Evolutionary conservation across 2,888 invertebrate species (phyloP), one percentile per base, ranked within the genome.

Genomic region (Cremastinae sp.): DNA sequence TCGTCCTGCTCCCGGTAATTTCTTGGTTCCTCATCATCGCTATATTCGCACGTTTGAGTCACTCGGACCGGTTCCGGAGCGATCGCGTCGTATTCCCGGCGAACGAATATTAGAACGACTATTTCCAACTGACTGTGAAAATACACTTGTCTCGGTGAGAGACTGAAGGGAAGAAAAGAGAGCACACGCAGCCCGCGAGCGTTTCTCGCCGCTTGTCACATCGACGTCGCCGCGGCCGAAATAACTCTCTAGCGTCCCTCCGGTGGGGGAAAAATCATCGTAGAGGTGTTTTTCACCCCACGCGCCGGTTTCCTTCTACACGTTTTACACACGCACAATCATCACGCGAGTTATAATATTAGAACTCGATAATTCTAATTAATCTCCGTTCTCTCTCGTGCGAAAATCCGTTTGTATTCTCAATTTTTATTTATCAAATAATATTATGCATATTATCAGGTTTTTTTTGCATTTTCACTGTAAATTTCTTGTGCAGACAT

Each of bases 61-160:
- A 74, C 61, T 45, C 43, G 18, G 36, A 45, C 68, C 72, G 62
- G 62, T 62, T 47, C 59, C 34, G 58, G 47, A 47, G 43, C 34
- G 69, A 34, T 38, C 64, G 64, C 64, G 53, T 76, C 64, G 53
- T 76, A 68, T 69, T 76, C 76, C 64, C 76, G 73, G 76, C 28
- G 69, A 69, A 51, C 74, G 76, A 28, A 86, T 88, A 87, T 88
- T 86, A 84, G 88, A 87, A 84, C 84, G 83, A 85, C 88, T 88
- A 88, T 88, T 88, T 88, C 84, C 84, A 85, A 85, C 87, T 82
- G 83, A 82, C 85, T 84, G 86, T 87, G 87, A 87, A 88, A 88
- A 88, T 88, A 88, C 80, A 84, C 82, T 80, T 74, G 75, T 80
- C 80, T 78, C 81, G 59, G 62, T 5, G 68, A 41, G 49, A 61